phyloP scores from a whole-genome alignment of 2,888 invertebrate species.

The Leptinotarsa haldemani region DNA sequence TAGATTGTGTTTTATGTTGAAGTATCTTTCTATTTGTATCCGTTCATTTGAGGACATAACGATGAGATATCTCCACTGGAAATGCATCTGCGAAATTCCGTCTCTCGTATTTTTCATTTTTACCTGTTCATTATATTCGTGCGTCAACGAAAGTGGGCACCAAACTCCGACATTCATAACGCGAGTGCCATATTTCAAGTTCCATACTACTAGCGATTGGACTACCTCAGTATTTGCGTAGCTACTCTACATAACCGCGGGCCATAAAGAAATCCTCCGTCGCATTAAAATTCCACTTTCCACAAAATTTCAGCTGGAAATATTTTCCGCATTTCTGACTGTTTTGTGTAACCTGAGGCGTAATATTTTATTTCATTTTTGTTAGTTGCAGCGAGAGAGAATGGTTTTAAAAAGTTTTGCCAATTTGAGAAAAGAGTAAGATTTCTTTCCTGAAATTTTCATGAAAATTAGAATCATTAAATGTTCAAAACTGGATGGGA shows the following conservation, averaged over 20 bases:
- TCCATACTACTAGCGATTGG: constrained; percentile 2
- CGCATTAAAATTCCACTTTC: constrained; percentile 22
- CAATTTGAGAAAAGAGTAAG: not conserved
- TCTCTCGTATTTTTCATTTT: not conserved
- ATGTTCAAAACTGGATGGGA: too few relatives aligned
- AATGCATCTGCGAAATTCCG: not conserved
- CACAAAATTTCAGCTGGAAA: constrained; percentile 1
- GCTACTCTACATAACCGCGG: constrained; percentile 22
- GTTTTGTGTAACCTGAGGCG: constrained; percentile 17
- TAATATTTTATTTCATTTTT: constrained; percentile 10
- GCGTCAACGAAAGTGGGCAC: not conserved
- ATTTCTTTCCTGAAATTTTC: too few relatives aligned
- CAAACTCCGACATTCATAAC: constrained; percentile 10
- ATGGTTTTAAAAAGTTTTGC: not conserved
- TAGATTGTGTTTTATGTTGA: too few relatives aligned
- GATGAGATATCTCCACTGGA: not conserved
- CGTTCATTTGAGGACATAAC: not conserved
- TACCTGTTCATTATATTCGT: constrained; percentile 17
- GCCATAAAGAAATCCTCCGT: constrained; percentile 15
- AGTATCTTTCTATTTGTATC: too few relatives aligned
- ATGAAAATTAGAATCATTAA: too few relatives aligned
- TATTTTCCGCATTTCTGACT: constrained; percentile 21
- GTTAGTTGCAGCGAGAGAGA: constrained; percentile 3
- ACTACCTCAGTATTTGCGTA: constrained; percentile 20
- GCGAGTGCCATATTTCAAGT: constrained; percentile 19